These are phyloP conservation scores for Cyphomyrus discorhynchus DNA, from an alignment of 2,113 vertebrate species.

Conservation along the genomic window DNA sequence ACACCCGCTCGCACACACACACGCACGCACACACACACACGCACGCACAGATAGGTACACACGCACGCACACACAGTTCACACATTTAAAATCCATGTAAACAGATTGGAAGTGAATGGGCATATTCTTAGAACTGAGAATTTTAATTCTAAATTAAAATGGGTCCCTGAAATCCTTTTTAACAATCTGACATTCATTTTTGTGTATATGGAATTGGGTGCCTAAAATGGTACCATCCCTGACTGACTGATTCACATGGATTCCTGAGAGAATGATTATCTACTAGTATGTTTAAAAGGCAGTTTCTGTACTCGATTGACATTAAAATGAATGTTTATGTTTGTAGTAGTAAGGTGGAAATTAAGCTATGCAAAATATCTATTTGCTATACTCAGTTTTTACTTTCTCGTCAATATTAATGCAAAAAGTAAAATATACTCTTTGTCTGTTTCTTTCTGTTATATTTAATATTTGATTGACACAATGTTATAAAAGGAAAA, in stretches of 20 bases:
- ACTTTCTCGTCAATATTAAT: neutral
- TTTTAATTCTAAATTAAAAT: neutral
- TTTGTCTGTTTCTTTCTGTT: neutral
- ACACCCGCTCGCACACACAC: no score
- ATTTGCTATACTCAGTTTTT: neutral
- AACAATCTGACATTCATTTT: neutral
- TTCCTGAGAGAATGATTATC: neutral
- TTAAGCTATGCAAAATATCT: neutral
- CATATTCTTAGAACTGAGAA: neutral
- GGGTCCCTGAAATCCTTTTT: neutral
- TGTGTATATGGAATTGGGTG: neutral
- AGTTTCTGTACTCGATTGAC: neutral
- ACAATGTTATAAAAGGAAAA: neutral
- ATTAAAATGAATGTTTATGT: neutral
- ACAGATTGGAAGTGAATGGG: neutral
- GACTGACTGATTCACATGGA: neutral
- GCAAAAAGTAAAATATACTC: neutral
- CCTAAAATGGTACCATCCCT: neutral
- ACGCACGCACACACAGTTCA: neutral
- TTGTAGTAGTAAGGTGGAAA: neutral
- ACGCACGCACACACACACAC: neutral
- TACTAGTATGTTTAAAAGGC: neutral
- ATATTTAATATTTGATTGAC: neutral
- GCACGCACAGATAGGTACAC: no score
- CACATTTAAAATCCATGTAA: neutral